Base-by-base conservation (phyloP, 1,140 invertebrate genomes). In the Papilio dardanus region DNA sequence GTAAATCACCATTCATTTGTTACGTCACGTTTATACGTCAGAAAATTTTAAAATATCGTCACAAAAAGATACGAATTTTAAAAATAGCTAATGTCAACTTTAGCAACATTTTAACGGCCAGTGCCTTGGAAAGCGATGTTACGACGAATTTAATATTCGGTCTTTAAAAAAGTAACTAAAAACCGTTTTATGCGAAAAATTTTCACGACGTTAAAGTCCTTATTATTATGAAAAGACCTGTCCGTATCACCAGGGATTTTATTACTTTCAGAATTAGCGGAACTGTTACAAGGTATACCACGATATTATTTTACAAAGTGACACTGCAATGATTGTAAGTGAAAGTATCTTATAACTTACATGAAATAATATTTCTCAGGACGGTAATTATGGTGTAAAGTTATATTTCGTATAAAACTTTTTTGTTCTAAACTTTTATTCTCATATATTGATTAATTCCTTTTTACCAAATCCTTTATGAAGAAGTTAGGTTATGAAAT, bases 1-100 rank as follows among this genome's bases (percentile, higher is more conserved):
- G n/a, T n/a, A n/a, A n/a, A n/a, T n/a, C n/a, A n/a, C n/a, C n/a
- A n/a, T n/a, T n/a, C n/a, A n/a, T n/a, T n/a, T n/a, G n/a, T n/a
- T n/a, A n/a, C n/a, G n/a, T n/a, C n/a, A n/a, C n/a, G n/a, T n/a
- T n/a, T n/a, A n/a, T n/a, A n/a, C n/a, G n/a, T n/a, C n/a, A 75
- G 75, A 74, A 71, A 54, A 74, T 77, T 83, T 79, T 81, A 79
- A 82, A 73, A 79, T 79, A 83, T 81, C 65, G 68, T 74, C 66
- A 74, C 65, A 77, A 74, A 79, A 65, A 71, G 42, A n/a, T 58
- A 24, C 24, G 37, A 50, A 71, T 71, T 71, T 71, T 16, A 50
- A 71, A n/a, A 24, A 71, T 42, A 71, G 28, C 40, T 71, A 71
- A 71, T 46, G 40, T 71, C 68, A 71, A 30, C 68, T 71, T 71